A percentile compares a stretch with the other conserved stretches of the same genome.
phyloP scores from a whole-genome alignment of 2,797 vertebrate genomes.

The Sebastes diaconus region DNA sequence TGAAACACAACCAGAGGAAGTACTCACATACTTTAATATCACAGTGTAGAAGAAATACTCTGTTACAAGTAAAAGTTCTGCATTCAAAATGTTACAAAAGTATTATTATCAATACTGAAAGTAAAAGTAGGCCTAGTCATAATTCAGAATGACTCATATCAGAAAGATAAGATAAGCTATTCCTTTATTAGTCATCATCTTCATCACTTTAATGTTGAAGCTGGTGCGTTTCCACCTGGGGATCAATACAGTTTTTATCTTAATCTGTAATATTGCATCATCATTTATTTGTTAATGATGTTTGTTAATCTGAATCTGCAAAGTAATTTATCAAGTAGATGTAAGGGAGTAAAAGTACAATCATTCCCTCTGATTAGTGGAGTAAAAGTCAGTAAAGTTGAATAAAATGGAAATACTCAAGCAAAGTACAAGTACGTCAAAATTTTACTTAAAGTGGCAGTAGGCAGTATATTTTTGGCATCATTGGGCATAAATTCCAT shows the following conservation, averaged over 20 bases:
- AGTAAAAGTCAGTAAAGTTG: neutral
- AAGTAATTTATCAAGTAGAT: neutral
- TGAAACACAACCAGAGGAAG: too few species aligned
- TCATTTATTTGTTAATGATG: neutral
- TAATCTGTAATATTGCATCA: neutral
- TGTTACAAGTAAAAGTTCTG: neutral
- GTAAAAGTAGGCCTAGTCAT: neutral
- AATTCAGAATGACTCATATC: too few species aligned
- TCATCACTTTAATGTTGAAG: neutral
- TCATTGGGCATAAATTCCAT: too few species aligned
- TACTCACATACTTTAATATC: neutral
- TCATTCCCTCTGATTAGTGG: neutral
- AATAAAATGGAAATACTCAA: neutral
- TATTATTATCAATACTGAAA: neutral
- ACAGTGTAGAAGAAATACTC: neutral
- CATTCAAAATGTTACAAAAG: neutral
- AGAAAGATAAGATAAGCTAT: too few species aligned
- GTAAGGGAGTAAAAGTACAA: neutral
- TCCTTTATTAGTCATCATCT: too few species aligned
- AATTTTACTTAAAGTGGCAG: neutral
- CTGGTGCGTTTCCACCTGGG: too few species aligned
- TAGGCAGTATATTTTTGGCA: too few species aligned
- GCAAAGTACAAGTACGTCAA: neutral
- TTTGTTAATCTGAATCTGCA: neutral
- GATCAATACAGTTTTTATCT: too few species aligned